These are phyloP conservation scores for Lottia gigantea DNA, from an alignment of 2,888 invertebrate species.

Conservation along the genomic window DNA sequence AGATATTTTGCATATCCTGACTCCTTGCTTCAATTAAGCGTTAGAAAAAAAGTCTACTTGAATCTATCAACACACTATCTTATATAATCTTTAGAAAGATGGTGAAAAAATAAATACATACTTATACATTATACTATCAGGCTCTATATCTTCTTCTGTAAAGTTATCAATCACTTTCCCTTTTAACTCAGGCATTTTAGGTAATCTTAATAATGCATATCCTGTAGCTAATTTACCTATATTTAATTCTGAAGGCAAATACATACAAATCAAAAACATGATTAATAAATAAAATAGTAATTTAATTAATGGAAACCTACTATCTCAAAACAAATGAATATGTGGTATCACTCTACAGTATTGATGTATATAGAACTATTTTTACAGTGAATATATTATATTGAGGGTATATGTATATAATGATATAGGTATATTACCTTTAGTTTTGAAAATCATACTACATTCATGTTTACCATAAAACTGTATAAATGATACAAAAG, in stretches of 20 bases:
- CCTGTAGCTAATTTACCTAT: constrained; percentile 85
- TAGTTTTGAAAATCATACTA: constrained; percentile 84
- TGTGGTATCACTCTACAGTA: too few species aligned
- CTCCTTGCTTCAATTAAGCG: too few species aligned
- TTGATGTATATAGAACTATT: too few species aligned
- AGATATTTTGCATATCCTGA: too few species aligned
- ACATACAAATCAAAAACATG: not conserved
- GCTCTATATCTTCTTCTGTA: constrained; percentile 75
- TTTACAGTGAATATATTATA: too few species aligned
- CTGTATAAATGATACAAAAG: constrained; percentile 94
- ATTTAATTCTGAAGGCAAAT: constrained; percentile 77
- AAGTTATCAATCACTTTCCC: constrained; percentile 74
- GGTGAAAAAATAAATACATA: constrained; percentile 35
- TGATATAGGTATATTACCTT: constrained; percentile 71
- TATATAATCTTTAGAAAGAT: too few species aligned
- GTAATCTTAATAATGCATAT: constrained; percentile 90
- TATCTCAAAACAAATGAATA: too few species aligned
- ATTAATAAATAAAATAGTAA: not conserved
- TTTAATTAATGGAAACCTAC: too few species aligned
- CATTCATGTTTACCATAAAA: constrained; percentile 97
- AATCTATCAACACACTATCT: too few species aligned
- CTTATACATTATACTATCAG: constrained; percentile 79
- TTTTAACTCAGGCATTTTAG: constrained; percentile 94
- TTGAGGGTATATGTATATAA: too few species aligned
- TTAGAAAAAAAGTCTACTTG: too few species aligned